These are phyloP conservation scores for Drosophila ananassae DNA, from an alignment of 1,140 invertebrate species.

Conservation along the genomic window DNA sequence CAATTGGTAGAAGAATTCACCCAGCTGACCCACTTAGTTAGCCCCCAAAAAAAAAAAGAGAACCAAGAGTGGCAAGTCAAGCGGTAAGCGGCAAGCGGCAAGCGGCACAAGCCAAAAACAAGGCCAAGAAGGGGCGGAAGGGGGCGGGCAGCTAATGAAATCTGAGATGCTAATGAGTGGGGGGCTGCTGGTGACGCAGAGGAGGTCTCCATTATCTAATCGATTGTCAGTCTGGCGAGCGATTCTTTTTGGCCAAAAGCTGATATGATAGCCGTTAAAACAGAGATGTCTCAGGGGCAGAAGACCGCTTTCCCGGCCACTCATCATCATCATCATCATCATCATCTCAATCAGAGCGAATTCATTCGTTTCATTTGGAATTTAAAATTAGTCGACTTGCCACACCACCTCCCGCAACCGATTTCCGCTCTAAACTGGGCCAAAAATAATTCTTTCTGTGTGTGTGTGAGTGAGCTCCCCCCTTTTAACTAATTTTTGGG, in stretches of 20 bases:
- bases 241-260: neutral
- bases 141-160: slow-evolving; percentile 37
- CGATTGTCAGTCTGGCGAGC: slow-evolving; percentile 12
- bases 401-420: slow-evolving; percentile 24
- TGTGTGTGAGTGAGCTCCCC: neutral
- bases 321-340: slow-evolving; percentile 17
- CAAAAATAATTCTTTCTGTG: slow-evolving; percentile 2
- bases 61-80: neutral
- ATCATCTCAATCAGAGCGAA: slow-evolving; percentile 35
- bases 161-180: slow-evolving; percentile 55
- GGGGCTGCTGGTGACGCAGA: slow-evolving; percentile 14
- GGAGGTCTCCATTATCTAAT: slow-evolving; percentile 37
- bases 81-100: slow-evolving; percentile 38
- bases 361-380: slow-evolving; percentile 45
- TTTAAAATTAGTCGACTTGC: slow-evolving; percentile 26
- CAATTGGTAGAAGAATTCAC: slow-evolving; percentile 32
- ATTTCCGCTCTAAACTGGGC: slow-evolving; percentile 45
- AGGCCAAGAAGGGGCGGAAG: slow-evolving; percentile 12
- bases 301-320: slow-evolving; percentile 16
- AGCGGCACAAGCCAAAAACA: slow-evolving; percentile 54
- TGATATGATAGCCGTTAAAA: neutral
- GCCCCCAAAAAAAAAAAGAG: slow-evolving; percentile 22
- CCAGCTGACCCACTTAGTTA: slow-evolving; percentile 43
- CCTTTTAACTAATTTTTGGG: slow-evolving; percentile 22
- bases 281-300: neutral